Evolutionary conservation across 2,113 vertebrate species (phyloP).

Genomic region (Campylorhamphus procurvoides): DNA sequence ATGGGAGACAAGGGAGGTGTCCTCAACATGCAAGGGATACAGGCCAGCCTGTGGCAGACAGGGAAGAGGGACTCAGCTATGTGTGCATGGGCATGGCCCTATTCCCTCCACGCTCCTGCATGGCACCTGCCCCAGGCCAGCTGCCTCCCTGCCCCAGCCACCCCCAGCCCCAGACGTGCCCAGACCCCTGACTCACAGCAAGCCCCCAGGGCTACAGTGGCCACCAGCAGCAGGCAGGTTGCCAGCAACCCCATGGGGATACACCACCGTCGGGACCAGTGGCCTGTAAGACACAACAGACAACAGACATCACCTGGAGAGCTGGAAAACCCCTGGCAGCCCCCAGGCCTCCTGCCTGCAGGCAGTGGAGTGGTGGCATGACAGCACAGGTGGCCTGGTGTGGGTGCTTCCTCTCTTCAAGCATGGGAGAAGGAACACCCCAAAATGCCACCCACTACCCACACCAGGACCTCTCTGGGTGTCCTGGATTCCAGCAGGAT

Average conservation of each 20-base stretch:
- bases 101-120: no score
- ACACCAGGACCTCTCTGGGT: fast-evolving
- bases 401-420: background rate
- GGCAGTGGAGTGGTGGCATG: background rate
- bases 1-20: no score
- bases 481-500: background rate
- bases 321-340: background rate
- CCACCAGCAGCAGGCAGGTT: background rate
- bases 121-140: background rate
- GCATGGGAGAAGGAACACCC: background rate
- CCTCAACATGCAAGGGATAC: no score
- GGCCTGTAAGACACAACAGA: background rate
- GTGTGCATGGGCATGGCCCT: no score
- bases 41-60: no score
- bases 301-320: background rate
- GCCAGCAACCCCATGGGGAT: background rate
- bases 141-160: background rate
- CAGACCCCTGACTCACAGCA: background rate
- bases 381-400: background rate
- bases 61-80: no score
- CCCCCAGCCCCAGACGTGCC: no score
- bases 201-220: background rate
- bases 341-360: background rate
- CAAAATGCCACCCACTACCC: background rate
- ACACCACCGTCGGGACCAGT: background rate